Evolutionary conservation across 2,888 invertebrate genomes (phyloP).

Genomic region (Cheiracanthium punctorium): DNA sequence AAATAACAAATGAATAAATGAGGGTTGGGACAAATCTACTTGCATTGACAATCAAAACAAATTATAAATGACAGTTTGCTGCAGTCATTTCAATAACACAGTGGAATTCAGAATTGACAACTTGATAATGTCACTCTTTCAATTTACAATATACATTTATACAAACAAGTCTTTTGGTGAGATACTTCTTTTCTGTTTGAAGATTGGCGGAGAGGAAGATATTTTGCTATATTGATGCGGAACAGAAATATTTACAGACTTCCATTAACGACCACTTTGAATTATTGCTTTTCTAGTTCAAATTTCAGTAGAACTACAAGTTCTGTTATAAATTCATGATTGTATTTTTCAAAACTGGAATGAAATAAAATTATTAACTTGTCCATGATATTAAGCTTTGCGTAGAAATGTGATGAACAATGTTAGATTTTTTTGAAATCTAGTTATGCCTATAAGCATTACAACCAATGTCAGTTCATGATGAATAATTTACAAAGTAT

Average conservation of each 20-base stretch:
- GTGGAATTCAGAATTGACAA: too few species aligned
- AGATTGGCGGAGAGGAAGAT: too few species aligned
- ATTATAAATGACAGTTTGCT: background rate
- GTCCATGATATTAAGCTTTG: background rate
- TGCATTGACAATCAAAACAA: too few species aligned
- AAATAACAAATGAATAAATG: too few species aligned
- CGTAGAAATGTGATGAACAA: background rate
- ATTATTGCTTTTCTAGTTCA: background rate
- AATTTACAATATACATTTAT: too few species aligned
- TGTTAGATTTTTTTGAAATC: background rate
- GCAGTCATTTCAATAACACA: background rate
- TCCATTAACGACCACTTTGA: background rate
- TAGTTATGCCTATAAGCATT: background rate
- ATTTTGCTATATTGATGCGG: background rate
- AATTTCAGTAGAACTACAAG: conserved; percentile 2
- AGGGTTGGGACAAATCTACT: background rate
- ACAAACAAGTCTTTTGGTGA: too few species aligned
- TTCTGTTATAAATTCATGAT: background rate
- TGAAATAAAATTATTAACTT: background rate
- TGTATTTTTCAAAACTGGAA: background rate
- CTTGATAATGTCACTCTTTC: too few species aligned
- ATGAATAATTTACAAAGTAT: background rate
- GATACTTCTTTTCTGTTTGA: too few species aligned
- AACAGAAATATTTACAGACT: background rate
- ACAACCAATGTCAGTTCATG: background rate